These are phyloP conservation scores for Pristionchus arcanus DNA, from an alignment of 2,888 invertebrate genomes.

Conservation along the genomic window DNA sequence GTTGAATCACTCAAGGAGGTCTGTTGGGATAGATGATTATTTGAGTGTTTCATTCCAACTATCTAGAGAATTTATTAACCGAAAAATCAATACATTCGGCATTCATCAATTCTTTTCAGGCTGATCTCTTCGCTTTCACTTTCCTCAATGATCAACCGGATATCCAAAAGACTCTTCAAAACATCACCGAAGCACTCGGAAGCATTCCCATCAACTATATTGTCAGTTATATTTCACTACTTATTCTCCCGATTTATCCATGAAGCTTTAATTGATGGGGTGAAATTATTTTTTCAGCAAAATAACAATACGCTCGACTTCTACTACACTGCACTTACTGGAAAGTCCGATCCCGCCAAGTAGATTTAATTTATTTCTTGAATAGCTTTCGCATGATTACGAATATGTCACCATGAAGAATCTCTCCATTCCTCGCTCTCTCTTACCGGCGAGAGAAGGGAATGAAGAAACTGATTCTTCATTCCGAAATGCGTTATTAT, in stretches of 20 bases:
- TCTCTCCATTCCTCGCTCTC: too few relatives aligned
- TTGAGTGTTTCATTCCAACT: too few relatives aligned
- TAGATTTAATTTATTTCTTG: constrained; percentile 53
- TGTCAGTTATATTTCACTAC: background rate
- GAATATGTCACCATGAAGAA: too few relatives aligned
- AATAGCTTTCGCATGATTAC: constrained; percentile 31
- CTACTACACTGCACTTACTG: constrained; percentile 64
- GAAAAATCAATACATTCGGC: background rate
- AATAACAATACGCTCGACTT: constrained; percentile 65
- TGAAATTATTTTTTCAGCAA: constrained; percentile 57
- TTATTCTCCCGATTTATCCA: background rate
- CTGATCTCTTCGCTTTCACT: constrained; percentile 47
- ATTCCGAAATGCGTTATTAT: too few relatives aligned
- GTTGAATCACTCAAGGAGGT: constrained; percentile 54
- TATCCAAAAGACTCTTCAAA: background rate
- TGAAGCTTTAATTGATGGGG: background rate
- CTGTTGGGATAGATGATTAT: background rate
- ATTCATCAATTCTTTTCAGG: background rate
- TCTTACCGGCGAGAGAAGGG: too few relatives aligned
- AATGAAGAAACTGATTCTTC: too few relatives aligned
- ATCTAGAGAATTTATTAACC: too few relatives aligned
- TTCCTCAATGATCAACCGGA: constrained; percentile 31
- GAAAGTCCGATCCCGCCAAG: constrained; percentile 63
- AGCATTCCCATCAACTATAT: constrained; percentile 45
- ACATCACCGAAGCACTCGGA: constrained; percentile 17